Percentiles rank a stretch among this genome's conserved stretches.
These are phyloP conservation scores for Amphiprion ocellaris DNA, from an alignment of 2,113 vertebrate species.

Conservation along the genomic window DNA sequence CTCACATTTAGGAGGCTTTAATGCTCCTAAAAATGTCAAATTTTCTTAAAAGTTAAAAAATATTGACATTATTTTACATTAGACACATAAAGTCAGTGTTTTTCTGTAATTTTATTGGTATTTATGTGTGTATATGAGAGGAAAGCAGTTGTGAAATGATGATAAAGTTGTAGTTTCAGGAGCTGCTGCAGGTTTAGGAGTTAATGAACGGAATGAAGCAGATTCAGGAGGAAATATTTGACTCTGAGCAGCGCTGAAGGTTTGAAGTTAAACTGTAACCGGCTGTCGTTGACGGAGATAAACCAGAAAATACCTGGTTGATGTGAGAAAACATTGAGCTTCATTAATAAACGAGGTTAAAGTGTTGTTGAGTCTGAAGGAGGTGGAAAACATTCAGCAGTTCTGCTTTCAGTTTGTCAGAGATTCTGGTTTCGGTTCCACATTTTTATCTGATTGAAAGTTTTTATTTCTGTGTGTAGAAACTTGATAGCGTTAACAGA, in stretches of 20 bases:
- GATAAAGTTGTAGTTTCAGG: not conserved
- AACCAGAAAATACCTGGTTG: not conserved
- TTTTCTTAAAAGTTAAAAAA: too few species aligned
- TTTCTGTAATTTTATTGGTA: too few species aligned
- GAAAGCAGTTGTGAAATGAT: not conserved
- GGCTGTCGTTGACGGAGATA: constrained; percentile 9
- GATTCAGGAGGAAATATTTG: constrained; percentile 33
- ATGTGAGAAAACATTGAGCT: too few species aligned
- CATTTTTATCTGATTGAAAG: not conserved
- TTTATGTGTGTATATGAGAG: not conserved
- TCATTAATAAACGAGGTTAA: too few species aligned
- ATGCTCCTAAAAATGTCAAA: too few species aligned
- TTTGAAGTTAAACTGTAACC: constrained; percentile 59
- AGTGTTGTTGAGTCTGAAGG: not conserved
- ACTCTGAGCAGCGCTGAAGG: constrained; percentile 1
- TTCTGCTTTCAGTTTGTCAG: constrained; percentile 32
- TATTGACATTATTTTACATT: too few species aligned
- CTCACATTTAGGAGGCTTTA: too few species aligned
- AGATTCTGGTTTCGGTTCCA: constrained; percentile 27
- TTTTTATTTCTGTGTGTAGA: too few species aligned
- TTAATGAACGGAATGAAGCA: too few species aligned
- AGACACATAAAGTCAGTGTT: too few species aligned
- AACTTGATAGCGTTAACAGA: too few species aligned
- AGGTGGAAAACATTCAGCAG: constrained; percentile 18
- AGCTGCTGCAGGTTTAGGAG: not conserved